Conservation (phyloP, 2,888 invertebrate species). For the Eupithecia exiguata region DNA sequence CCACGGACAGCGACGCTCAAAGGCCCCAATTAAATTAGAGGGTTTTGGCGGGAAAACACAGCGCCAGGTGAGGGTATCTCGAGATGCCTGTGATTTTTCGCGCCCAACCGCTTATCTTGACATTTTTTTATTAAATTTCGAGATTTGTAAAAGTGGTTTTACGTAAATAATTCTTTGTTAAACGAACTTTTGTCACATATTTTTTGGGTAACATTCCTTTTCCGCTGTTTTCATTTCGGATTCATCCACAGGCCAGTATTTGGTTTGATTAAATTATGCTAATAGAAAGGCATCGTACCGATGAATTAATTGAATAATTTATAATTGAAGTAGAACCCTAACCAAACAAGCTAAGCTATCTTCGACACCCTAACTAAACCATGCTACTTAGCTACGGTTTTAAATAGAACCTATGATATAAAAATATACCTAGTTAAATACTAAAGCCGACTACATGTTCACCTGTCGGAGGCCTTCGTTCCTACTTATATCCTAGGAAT, state of each 20-base stretch:
- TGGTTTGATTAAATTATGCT: neutral
- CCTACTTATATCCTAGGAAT: too few relatives aligned
- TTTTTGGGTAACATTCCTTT: neutral
- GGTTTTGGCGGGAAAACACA: slow-evolving; percentile 29
- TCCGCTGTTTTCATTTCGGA: neutral
- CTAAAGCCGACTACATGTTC: too few relatives aligned
- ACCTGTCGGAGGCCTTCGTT: too few relatives aligned
- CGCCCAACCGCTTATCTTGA: slow-evolving; percentile 19
- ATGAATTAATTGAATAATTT: neutral
- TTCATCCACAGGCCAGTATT: neutral
- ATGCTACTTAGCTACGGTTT: too few relatives aligned
- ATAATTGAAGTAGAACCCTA: neutral
- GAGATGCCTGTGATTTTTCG: slow-evolving; percentile 27
- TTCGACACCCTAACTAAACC: neutral
- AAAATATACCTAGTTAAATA: too few relatives aligned
- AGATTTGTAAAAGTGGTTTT: slow-evolving; percentile 6
- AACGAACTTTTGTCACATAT: neutral
- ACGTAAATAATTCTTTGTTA: slow-evolving; percentile 11
- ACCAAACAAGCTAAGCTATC: neutral
- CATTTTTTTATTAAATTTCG: neutral
- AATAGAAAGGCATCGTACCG: neutral
- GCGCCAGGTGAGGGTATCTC: slow-evolving; percentile 32
- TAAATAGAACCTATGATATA: too few relatives aligned
- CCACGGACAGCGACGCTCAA: slow-evolving; percentile 20
- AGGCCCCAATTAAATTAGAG: slow-evolving; percentile 36